These are phyloP conservation scores for Matsumurasca onukii DNA, from an alignment of 1,140 invertebrate species.

Conservation along the genomic window DNA sequence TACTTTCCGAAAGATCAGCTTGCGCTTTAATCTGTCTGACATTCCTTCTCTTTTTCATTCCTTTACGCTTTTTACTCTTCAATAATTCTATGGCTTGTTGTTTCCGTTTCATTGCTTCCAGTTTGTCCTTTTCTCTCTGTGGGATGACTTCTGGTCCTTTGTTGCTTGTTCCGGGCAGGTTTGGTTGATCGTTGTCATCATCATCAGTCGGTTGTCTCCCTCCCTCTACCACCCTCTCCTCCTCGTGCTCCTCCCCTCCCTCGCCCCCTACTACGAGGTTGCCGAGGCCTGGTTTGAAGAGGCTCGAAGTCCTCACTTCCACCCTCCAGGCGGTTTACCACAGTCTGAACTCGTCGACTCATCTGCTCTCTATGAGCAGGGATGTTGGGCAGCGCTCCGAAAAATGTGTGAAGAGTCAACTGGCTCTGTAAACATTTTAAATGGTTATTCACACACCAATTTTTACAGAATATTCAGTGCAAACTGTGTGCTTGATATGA, in stretches of 20 bases:
- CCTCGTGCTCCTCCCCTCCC: conserved; percentile 27
- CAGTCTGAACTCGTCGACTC: conserved; percentile 77
- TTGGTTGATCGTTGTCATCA: neutral
- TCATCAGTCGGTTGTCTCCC: conserved; percentile 43
- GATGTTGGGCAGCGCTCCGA: conserved; percentile 55
- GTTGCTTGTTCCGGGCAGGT: neutral
- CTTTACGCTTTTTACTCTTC: conserved; percentile 62
- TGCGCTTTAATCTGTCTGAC: conserved; percentile 51
- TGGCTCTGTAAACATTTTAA: conserved; percentile 54
- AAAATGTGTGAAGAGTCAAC: conserved; percentile 70
- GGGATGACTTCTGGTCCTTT: conserved; percentile 62
- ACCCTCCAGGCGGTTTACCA: conserved; percentile 59
- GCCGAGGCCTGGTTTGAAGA: conserved; percentile 40
- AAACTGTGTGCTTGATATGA: too few relatives aligned
- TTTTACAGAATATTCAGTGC: too few relatives aligned
- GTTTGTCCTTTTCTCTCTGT: conserved; percentile 67
- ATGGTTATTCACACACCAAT: too few relatives aligned
- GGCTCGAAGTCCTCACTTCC: conserved; percentile 35
- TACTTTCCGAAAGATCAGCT: conserved; percentile 62
- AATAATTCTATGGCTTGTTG: conserved; percentile 74
- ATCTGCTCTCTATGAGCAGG: conserved; percentile 54
- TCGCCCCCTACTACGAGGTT: conserved; percentile 46
- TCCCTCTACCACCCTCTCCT: conserved; percentile 39
- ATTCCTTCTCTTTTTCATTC: conserved; percentile 52
- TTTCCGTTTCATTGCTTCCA: conserved; percentile 64